These are phyloP conservation scores for Agapornis roseicollis DNA, from an alignment of 2,113 vertebrate species.

Conservation along the genomic window DNA sequence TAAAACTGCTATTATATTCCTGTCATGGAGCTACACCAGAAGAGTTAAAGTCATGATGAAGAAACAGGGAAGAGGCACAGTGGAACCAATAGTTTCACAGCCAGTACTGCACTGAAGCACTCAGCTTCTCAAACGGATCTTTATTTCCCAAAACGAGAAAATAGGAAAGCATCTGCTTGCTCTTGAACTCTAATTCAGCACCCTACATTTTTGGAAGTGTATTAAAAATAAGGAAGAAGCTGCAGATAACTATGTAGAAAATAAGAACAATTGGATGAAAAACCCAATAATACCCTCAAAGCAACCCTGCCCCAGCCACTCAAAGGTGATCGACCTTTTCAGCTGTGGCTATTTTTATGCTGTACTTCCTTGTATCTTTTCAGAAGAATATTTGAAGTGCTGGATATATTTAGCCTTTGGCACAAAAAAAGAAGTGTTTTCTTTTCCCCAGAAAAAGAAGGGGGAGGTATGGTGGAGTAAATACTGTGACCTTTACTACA, in stretches of 20 bases:
- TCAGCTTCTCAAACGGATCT: not conserved
- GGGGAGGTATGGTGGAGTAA: not conserved
- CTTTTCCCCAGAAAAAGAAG: not conserved
- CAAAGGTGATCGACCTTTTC: not conserved
- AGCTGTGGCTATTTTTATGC: constrained; percentile 27
- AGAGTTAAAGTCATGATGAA: not conserved
- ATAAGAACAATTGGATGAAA: not conserved
- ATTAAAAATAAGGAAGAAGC: not conserved
- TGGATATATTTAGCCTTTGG: constrained; percentile 50
- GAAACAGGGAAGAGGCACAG: not conserved
- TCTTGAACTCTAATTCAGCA: not conserved
- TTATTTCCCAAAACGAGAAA: not conserved
- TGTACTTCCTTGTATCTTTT: constrained; percentile 35
- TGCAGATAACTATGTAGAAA: not conserved
- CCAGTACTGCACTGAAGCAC: not conserved
- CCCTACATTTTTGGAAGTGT: not conserved
- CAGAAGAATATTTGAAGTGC: not conserved
- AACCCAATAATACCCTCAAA: not conserved
- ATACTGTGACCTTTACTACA: constrained; percentile 36
- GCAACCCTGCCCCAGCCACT: not conserved
- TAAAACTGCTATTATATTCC: not conserved
- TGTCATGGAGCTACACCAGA: not conserved
- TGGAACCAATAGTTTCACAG: not conserved
- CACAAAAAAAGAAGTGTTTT: not conserved
- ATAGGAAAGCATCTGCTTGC: not conserved